Base-by-base conservation (phyloP, 2,888 invertebrate species). In the Dryobotodes eremita region DNA sequence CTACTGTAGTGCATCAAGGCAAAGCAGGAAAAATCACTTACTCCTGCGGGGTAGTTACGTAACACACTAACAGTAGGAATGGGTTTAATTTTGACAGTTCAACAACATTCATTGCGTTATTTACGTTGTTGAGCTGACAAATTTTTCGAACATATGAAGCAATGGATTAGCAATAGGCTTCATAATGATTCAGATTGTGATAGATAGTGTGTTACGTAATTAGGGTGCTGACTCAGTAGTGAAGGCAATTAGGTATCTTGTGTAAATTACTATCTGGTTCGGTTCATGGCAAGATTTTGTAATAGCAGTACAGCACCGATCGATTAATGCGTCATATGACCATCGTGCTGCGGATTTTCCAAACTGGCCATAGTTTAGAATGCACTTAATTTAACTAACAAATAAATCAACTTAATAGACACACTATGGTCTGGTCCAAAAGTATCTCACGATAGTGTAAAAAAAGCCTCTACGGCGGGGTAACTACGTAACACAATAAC, bases 191-290 rank as follows among this genome's bases (percentile, higher is more conserved):
- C n/a, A n/a, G n/a, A n/a, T n/a, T n/a, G n/a, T n/a, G n/a, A n/a
- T n/a, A n/a, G n/a, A n/a, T n/a, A n/a, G n/a, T n/a, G n/a, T n/a
- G n/a, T n/a, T n/a, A n/a, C n/a, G n/a, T n/a, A n/a, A n/a, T n/a
- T n/a, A n/a, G n/a, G n/a, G n/a, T n/a, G n/a, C n/a, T n/a, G 84
- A 83, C 17, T 83, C 69, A 79, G 7, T 26, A 26, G 36, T n/a
- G 23, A 79, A 84, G 31, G 57, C 13, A 31, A 31, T 53, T 17
- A 31, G 4, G 31, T 15, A 50, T 61, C 50, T 53, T 70, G 46
- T 23, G 36, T 59, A n/a, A 59, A 65, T 59, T 75, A 57, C 36
- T 57, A 76, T 46, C 83, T 75, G 48, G 20, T 62, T 17, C 10
- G 48, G 36, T 59, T 76, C 77, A 57, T 5, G 65, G 53, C 17